phyloP scores from a whole-genome alignment of 1,140 invertebrate genomes.

The Drosophila quadrilineata region DNA sequence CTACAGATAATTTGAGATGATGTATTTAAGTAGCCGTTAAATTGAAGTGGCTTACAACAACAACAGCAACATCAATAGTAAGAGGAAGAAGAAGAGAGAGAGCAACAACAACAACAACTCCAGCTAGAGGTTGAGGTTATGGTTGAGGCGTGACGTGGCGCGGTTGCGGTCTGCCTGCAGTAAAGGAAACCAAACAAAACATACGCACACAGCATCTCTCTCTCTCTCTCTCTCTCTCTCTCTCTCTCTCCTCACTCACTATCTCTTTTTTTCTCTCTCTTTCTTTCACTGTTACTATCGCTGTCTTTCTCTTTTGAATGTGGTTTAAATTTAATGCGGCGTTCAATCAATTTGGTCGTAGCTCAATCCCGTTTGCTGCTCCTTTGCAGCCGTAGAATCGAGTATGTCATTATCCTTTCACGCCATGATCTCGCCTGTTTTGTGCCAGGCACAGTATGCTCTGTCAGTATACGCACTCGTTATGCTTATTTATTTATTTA shows the following conservation, averaged over 20 bases:
- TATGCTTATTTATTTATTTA: constrained; percentile 65
- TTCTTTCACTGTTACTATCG: no score
- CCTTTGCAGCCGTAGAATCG: constrained; percentile 10
- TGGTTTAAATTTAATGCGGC: constrained; percentile 72
- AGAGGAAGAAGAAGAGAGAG: no score
- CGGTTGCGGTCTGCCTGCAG: not conserved
- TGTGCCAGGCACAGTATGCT: not conserved
- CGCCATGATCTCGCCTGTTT: not conserved
- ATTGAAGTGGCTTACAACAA: constrained; percentile 25
- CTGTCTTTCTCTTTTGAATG: not conserved
- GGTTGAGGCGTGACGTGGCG: constrained; percentile 9
- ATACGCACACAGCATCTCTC: not conserved
- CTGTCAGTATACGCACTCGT: constrained; percentile 24
- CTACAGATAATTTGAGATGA: constrained; percentile 25
- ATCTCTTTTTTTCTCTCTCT: no score
- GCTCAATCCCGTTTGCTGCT: constrained; percentile 7
- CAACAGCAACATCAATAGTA: constrained; percentile 18
- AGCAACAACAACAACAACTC: constrained; percentile 2
- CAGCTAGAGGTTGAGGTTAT: not conserved
- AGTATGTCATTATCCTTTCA: constrained; percentile 68
- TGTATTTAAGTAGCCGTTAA: constrained; percentile 50
- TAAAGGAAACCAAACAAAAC: no score
- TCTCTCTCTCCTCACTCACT: no score
- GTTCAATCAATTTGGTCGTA: constrained; percentile 75
- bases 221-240: no score